Evolutionary conservation across 2,888 invertebrate genomes (phyloP).

Genomic region (Alentia gelatinosa): DNA sequence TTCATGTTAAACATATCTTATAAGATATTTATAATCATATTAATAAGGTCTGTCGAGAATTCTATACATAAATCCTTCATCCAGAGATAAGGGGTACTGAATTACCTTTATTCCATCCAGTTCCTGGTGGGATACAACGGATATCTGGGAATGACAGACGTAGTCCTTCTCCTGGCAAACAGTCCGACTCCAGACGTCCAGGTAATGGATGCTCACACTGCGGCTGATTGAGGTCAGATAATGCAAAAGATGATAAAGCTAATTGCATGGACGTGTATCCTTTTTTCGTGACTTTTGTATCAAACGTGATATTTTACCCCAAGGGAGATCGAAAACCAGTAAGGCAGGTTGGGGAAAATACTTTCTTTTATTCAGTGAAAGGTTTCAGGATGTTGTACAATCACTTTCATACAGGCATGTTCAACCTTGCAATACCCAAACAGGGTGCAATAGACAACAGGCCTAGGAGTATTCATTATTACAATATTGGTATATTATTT

Average conservation of each 20-base stretch:
- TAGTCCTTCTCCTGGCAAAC: neutral
- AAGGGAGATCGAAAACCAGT: too few relatives aligned
- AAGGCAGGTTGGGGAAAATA: neutral
- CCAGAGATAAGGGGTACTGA: too few relatives aligned
- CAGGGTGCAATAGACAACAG: too few relatives aligned
- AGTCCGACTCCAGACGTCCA: neutral
- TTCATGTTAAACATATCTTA: too few relatives aligned
- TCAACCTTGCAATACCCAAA: too few relatives aligned
- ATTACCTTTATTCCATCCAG: neutral
- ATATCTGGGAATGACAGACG: neutral
- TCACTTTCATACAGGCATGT: neutral
- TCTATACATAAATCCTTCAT: too few relatives aligned
- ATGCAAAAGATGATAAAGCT: neutral
- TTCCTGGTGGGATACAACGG: neutral
- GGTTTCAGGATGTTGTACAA: neutral
- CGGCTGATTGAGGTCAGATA: neutral
- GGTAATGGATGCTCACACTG: neutral
- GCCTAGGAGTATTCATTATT: too few relatives aligned
- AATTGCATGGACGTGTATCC: neutral
- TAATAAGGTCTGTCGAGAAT: too few relatives aligned
- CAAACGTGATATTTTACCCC: too few relatives aligned
- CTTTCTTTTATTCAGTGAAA: neutral
- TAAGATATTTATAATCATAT: too few relatives aligned
- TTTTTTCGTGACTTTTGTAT: too few relatives aligned
- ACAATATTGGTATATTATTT: too few relatives aligned